Evolutionary conservation across 2,113 vertebrate genomes (phyloP), one percentile per base, ranked within the genome.

Genomic region (Scophthalmus maximus): DNA sequence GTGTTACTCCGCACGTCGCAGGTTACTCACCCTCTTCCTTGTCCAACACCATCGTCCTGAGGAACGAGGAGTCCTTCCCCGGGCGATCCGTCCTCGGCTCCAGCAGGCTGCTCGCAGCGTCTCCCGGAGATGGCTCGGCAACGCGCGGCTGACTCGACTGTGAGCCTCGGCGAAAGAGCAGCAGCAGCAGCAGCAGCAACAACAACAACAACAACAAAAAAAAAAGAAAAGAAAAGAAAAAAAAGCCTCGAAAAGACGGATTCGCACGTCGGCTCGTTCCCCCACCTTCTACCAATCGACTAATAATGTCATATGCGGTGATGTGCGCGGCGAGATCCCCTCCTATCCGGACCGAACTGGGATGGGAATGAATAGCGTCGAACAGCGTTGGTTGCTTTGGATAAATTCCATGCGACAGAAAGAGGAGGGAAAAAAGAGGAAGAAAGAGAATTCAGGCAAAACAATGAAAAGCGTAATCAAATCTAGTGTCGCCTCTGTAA

Each of bases 11-110:
- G n/a, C n/a, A n/a, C n/a, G n/a, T n/a, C n/a, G 23, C 67, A 73
- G 40, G 68, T 56, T 71, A 94, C 97, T 95, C 95, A 98, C 97
- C 97, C 94, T 99, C 97, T 94, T 99, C 97, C 97, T 99, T 98
- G 95, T 99, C 97, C 93, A 99, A 93, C 94, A 99, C 97, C 97
- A 99, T 99, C 94, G 97, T 99, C 95, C 96, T 96, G 62, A 94
- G 93, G 93, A 93, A 85, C 88, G 91, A 89, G 87, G 93, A 94
- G 95, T 96, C 95, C 87, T 89, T 93, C 93, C 92, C 93, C 93
- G 93, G 95, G 93, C 93, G 95, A 93, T 96, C 93, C 94, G 95
- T 95, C 93, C 92, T 94, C 88, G 90, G 92, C 92, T 96, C 94
- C 95, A 94, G 94, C 94, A 94, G 94, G 93, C 73, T 65, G 79